Base-by-base conservation (phyloP, 2,797 vertebrate species). In the Tachyglossus aculeatus region DNA sequence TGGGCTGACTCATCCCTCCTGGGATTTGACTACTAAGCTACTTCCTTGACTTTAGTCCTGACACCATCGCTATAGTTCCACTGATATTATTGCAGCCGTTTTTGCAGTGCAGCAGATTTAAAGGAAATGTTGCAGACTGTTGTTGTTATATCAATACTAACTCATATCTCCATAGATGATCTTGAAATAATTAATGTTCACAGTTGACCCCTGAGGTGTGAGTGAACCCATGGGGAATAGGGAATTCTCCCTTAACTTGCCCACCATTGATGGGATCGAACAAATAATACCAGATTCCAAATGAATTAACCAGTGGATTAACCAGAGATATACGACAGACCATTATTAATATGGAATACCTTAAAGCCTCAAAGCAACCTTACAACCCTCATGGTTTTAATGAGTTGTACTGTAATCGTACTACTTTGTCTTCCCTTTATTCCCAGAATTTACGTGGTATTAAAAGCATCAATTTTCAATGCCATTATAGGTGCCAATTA, bases 401-500 rank as follows among this genome's bases (percentile, higher is more conserved):
- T 57, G 64, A 55, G 43, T 45, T 65, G 21, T 50, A 34, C 40
- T 66, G 27, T 86, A 65, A 78, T 56, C 66, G 63, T 61, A 29
- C 15, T n/a, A n/a, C n/a, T n/a, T n/a, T n/a, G 29, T 64, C 48
- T 60, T 66, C 36, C 53, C 41, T 78, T 82, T 79, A 50, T 80
- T 81, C 63, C 71, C 59, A 39, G 76, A 79, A 84, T 80, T 81
- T 79, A 50, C 59, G 40, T 59, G 24, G 15, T 70, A 41, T 80
- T 80, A 52, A 74, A 82, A 78, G 72, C 44, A 79, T 53, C 78
- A 77, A 33, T 80, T 83, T 69, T 71, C 59, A 25, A 16, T 65
- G 62, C 63, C 53, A 67, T 84, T 76, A 74, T 50, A 16, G 19
- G 29, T 13, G 14, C 27, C 12, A n/a, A n/a, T n/a, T n/a, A 78